Percentiles rank a stretch among this genome's conserved stretches.
phyloP scores from a whole-genome alignment of 2,113 vertebrate genomes.

The Pimephales promelas region DNA sequence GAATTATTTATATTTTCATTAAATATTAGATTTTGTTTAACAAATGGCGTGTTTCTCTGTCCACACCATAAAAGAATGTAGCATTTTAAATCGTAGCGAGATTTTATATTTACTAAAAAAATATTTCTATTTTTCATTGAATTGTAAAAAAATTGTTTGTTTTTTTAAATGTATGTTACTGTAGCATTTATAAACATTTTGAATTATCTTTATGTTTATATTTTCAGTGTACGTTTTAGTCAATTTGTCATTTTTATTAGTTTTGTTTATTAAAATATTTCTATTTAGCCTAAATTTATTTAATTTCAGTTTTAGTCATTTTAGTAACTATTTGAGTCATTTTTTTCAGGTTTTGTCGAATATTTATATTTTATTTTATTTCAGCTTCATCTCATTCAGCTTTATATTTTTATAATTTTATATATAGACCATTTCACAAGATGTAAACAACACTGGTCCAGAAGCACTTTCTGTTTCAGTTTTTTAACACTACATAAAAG shows the following conservation, averaged over 20 bases:
- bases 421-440: no score
- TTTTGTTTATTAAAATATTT: neutral
- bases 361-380: neutral
- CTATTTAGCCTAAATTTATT: neutral
- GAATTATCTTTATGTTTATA: neutral
- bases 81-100: neutral
- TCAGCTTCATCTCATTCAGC: no score
- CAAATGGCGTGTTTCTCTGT: neutral
- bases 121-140: neutral
- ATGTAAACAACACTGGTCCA: no score
- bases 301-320: neutral
- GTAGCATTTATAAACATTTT: neutral
- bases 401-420: no score
- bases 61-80: neutral
- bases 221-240: neutral
- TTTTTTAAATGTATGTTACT: neutral
- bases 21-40: neutral
- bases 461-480: no score
- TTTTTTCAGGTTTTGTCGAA: no score
- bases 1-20: neutral
- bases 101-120: neutral
- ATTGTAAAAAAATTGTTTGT: neutral
- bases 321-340: neutral
- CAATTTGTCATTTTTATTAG: neutral
- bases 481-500: no score